Conservation (phyloP, 1,140 invertebrate species). For the Brachionus manjavacas region DNA sequence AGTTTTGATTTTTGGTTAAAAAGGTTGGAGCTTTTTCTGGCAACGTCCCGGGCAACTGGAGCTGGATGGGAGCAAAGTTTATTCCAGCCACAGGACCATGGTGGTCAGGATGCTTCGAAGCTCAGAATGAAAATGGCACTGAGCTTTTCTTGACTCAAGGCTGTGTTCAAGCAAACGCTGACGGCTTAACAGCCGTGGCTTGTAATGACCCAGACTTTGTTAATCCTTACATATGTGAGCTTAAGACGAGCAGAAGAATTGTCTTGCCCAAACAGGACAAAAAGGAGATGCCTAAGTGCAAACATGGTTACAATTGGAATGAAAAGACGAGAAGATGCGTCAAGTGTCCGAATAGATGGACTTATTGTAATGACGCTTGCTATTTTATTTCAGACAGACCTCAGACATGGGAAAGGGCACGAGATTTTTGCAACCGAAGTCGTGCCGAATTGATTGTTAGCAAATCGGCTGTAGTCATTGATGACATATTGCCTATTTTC, state of each 20-base stretch:
- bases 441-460: not conserved
- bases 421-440: not conserved
- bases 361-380: not conserved
- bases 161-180: not conserved
- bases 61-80: not conserved
- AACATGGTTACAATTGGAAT: not conserved
- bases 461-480: not conserved
- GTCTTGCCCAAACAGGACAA: not conserved
- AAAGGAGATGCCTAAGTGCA: not conserved
- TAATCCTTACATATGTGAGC: not conserved
- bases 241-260: not conserved
- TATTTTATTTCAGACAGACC: not conserved
- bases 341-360: not conserved
- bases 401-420: not conserved
- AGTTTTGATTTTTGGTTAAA: not conserved
- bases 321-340: not conserved
- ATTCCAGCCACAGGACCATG: not conserved
- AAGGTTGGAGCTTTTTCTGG: not conserved
- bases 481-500: not conserved
- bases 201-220: not conserved
- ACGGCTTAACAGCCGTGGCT: not conserved
- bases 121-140: not conserved
- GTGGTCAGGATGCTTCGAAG: not conserved
- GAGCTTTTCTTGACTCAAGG: not conserved
- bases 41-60: slow-evolving; percentile 7